Conservation (phyloP, 2,113 vertebrate species). For the Hemibagrus wyckioides region DNA sequence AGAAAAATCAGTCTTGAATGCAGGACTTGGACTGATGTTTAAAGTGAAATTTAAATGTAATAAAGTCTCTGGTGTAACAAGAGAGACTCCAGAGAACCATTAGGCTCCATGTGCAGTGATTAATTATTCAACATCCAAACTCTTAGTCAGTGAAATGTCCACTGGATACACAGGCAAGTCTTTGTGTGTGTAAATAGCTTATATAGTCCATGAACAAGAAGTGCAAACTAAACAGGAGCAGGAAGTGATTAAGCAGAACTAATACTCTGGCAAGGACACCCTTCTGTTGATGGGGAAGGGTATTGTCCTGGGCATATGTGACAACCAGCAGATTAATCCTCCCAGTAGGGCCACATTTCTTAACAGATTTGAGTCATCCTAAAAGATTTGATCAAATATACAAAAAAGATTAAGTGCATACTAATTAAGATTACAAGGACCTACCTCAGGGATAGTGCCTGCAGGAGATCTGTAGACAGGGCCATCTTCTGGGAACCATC, state of each 20-base stretch:
- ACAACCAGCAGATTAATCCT: not conserved
- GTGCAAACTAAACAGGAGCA: not conserved
- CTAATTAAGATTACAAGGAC: not conserved
- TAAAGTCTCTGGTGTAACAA: not conserved
- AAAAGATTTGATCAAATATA: not conserved
- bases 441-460: too few species aligned
- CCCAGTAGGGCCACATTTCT: not conserved
- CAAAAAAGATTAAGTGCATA: not conserved
- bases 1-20: not conserved
- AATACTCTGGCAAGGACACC: not conserved
- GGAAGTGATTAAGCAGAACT: not conserved
- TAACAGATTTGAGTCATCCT: not conserved
- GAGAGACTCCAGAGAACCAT: not conserved
- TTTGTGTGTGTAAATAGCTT: not conserved
- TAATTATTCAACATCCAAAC: not conserved
- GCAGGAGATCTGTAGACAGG: not conserved
- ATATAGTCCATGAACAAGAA: not conserved
- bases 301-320: not conserved
- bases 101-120: not conserved
- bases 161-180: not conserved
- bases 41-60: conserved; percentile 1
- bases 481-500: not conserved
- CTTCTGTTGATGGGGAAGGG: not conserved
- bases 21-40: not conserved
- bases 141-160: conserved; percentile 11